Evolutionary conservation across 2,113 vertebrate genomes (phyloP).

Genomic region (Ardeotis arabs): DNA sequence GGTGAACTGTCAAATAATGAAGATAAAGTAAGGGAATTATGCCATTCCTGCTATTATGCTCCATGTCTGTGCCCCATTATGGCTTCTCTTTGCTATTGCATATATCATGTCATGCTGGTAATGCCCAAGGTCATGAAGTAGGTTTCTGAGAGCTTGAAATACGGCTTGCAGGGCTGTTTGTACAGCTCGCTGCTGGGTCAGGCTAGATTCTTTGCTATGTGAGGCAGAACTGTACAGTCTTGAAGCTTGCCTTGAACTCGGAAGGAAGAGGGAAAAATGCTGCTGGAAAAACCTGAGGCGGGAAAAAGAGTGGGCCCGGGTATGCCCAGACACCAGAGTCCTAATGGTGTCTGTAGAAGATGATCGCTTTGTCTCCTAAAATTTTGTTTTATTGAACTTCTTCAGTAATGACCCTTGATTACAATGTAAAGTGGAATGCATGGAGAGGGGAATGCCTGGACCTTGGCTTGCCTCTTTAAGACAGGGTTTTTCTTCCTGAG

Average conservation of each 20-base stretch:
- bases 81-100: neutral
- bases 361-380: neutral
- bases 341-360: neutral
- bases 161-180: neutral
- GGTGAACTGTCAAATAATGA: conserved; percentile 22
- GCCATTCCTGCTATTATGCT: neutral
- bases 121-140: neutral
- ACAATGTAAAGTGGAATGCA: neutral
- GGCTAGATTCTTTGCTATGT: neutral
- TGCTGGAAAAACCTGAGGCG: neutral
- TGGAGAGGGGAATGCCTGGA: neutral
- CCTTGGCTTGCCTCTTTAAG: neutral
- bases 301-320: neutral
- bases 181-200: neutral
- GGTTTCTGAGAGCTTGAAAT: neutral
- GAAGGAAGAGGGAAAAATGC: neutral
- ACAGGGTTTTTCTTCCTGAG: neutral
- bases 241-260: neutral
- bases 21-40: neutral
- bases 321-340: neutral
- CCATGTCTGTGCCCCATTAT: neutral
- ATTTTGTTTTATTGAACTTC: neutral
- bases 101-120: neutral
- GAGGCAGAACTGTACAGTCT: neutral
- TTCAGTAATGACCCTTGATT: neutral